phyloP scores from a whole-genome alignment of 2,888 invertebrate genomes.

The Machimus atricapillus region DNA sequence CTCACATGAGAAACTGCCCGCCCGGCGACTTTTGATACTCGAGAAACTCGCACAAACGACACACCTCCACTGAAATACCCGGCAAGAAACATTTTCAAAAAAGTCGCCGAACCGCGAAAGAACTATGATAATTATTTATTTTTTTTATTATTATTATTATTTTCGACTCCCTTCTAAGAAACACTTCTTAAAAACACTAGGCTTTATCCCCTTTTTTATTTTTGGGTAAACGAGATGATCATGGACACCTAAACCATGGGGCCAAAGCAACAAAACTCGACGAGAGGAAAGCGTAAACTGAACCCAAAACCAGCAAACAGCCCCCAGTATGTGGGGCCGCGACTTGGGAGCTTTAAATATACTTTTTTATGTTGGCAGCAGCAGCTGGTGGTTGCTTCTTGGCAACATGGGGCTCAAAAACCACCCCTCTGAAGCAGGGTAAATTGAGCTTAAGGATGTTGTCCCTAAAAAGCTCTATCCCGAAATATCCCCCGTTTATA shows the following conservation, averaged over 20 bases:
- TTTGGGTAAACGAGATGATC: not conserved
- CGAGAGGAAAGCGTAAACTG: conserved; percentile 51
- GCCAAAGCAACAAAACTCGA: conserved; percentile 49
- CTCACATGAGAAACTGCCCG: not conserved
- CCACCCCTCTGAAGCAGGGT: not conserved
- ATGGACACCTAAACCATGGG: not conserved
- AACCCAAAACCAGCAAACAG: conserved; percentile 36
- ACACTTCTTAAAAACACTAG: not conserved
- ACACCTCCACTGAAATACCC: not conserved
- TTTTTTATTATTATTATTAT: not conserved
- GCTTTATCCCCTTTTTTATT: not conserved
- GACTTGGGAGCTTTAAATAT: not conserved
- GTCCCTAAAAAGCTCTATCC: not conserved
- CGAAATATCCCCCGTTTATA: not conserved
- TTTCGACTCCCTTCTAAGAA: not conserved
- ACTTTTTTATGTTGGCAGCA: conserved; percentile 11
- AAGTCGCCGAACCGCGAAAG: not conserved
- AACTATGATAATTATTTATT: not conserved
- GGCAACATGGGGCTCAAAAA: not conserved
- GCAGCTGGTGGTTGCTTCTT: not conserved
- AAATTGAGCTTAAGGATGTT: not conserved
- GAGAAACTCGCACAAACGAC: not conserved
- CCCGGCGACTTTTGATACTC: not conserved
- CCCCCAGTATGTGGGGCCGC: not conserved
- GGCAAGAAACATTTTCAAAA: not conserved